A percentile compares a stretch with the other conserved stretches of the same genome.
Evolutionary conservation across 2,888 invertebrate genomes (phyloP).

Genomic region (Drosophila merina): DNA sequence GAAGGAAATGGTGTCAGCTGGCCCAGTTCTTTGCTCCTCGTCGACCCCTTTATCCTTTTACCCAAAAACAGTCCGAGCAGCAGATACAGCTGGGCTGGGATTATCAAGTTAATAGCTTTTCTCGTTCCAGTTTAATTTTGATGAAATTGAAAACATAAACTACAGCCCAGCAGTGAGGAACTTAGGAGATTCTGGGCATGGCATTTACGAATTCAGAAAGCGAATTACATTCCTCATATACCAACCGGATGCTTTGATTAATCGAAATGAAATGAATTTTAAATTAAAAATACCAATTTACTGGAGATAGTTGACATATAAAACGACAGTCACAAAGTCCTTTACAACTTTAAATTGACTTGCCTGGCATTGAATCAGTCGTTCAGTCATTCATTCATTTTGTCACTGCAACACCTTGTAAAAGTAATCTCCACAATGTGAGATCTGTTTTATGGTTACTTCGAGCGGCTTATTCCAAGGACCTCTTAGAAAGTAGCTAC

Average conservation of each 20-base stretch:
- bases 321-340: neutral
- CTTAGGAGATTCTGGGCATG: no score
- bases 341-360: conserved; percentile 69
- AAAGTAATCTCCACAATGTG: conserved; percentile 40
- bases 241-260: conserved; percentile 14
- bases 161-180: conserved; percentile 8
- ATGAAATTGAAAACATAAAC: conserved; percentile 66
- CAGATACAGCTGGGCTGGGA: conserved; percentile 33
- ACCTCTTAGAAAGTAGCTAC: conserved; percentile 46
- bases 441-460: conserved; percentile 58
- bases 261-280: conserved; percentile 9
- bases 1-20: conserved; percentile 67
- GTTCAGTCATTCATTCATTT: conserved; percentile 13
- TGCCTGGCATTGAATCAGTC: conserved; percentile 30
- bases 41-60: neutral
- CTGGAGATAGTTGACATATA: neutral
- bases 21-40: conserved; percentile 5
- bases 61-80: conserved; percentile 6
- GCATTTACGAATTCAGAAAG: neutral
- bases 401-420: conserved; percentile 41
- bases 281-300: conserved; percentile 1
- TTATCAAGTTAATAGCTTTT: conserved; percentile 69
- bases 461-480: conserved; percentile 66
- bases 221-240: neutral
- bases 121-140: conserved; percentile 59